A percentile compares a stretch with the other conserved stretches of the same genome.
Conservation (phyloP, 1,140 invertebrate species). For the Diorhabda elongata region DNA sequence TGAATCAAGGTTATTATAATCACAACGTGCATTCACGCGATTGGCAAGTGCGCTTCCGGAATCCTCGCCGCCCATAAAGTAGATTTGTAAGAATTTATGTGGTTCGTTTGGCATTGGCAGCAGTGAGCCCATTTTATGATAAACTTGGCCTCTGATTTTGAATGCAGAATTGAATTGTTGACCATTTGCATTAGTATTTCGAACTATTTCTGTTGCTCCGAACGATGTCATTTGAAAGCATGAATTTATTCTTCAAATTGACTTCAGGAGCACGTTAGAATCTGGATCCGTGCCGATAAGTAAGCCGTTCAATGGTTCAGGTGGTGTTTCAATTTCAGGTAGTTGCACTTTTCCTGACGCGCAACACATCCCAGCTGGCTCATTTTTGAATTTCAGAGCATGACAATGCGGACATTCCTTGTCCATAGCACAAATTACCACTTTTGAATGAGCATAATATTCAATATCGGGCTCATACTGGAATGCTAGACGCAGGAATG, state of each 20-base stretch:
- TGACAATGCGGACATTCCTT: conserved; percentile 1
- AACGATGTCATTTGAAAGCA: conserved; percentile 35
- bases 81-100: conserved; percentile 45
- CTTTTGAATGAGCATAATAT: conserved; percentile 40
- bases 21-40: conserved; percentile 18
- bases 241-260: conserved; percentile 25
- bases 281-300: conserved; percentile 30
- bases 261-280: conserved; percentile 29
- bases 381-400: no score
- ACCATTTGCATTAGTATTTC: conserved; percentile 23
- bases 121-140: conserved; percentile 42
- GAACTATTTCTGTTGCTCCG: conserved; percentile 24
- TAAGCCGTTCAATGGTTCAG: conserved; percentile 34
- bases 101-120: conserved; percentile 32
- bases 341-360: conserved; percentile 31
- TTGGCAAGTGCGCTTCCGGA: conserved; percentile 12
- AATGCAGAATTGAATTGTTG: conserved; percentile 24
- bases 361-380: background rate
- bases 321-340: conserved; percentile 33
- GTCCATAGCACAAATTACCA: conserved; percentile 41
- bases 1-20: conserved; percentile 22
- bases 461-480: no score
- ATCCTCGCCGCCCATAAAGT: conserved; percentile 42
- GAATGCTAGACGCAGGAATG: no score
- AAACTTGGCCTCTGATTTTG: conserved; percentile 45